phyloP scores from a whole-genome alignment of 1,140 invertebrate species.

The Pararge aegeria region DNA sequence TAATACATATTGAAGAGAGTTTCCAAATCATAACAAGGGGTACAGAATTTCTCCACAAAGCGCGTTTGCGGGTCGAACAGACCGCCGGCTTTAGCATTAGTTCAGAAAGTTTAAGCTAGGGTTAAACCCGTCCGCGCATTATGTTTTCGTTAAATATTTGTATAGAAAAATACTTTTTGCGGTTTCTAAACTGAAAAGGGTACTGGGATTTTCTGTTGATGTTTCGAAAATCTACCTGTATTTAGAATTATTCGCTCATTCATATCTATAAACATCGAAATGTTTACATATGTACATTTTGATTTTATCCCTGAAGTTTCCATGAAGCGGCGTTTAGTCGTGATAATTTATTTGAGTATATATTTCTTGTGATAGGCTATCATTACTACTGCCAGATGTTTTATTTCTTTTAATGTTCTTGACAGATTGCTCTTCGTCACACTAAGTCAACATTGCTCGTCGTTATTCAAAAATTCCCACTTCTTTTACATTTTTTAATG shows the following conservation, averaged over 20 bases:
- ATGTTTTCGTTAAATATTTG: conserved; percentile 12
- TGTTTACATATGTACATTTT: too few relatives aligned
- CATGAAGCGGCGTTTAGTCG: too few relatives aligned
- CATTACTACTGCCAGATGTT: too few relatives aligned
- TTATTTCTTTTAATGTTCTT: too few relatives aligned
- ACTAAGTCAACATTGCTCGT: too few relatives aligned
- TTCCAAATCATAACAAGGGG: conserved; percentile 11
- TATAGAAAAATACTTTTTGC: conserved; percentile 13
- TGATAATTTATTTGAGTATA: too few relatives aligned
- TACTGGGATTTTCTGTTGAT: conserved; percentile 4
- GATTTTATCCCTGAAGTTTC: too few relatives aligned
- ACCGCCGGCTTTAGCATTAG: conserved; percentile 14
- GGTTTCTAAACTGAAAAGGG: conserved; percentile 6
- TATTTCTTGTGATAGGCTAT: too few relatives aligned
- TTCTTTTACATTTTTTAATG: too few relatives aligned
- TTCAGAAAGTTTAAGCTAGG: conserved; percentile 14
- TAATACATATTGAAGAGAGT: conserved; percentile 7
- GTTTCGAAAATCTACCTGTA: conserved; percentile 1
- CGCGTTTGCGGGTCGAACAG: conserved; percentile 13
- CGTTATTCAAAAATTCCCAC: too few relatives aligned
- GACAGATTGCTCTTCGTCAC: too few relatives aligned
- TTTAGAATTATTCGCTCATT: neutral
- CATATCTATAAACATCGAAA: too few relatives aligned
- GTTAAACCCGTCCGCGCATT: conserved; percentile 10
- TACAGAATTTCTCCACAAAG: conserved; percentile 8